A percentile compares a stretch with the other conserved stretches of the same genome.
These are phyloP conservation scores for Chloroceryle inda DNA, from an alignment of 2,797 vertebrate genomes.

Conservation along the genomic window DNA sequence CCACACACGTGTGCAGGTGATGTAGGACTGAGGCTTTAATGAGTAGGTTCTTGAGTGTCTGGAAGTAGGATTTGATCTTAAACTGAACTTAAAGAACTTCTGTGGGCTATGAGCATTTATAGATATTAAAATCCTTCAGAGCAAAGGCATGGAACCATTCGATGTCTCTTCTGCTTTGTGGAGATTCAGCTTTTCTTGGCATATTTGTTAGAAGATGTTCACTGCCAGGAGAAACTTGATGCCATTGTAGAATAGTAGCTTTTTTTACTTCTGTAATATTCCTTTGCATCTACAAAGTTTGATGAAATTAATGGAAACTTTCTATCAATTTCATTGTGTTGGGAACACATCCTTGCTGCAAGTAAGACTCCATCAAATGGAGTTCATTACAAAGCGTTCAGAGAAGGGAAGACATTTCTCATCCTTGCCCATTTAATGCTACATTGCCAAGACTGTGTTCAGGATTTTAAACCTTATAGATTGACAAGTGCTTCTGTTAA, in stretches of 20 bases:
- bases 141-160: constrained; percentile 4
- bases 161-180: neutral
- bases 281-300: constrained; percentile 2
- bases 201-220: neutral
- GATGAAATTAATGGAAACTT: constrained; percentile 1
- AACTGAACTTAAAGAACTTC: constrained; percentile 12
- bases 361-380: neutral
- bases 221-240: neutral
- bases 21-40: neutral
- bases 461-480: neutral
- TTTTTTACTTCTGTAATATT: neutral
- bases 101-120: neutral
- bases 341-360: neutral
- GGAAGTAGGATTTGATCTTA: constrained; percentile 18
- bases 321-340: neutral
- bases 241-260: neutral
- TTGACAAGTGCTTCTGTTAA: neutral
- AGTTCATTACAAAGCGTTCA: neutral
- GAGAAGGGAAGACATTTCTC: neutral
- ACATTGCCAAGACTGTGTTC: neutral
- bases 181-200: constrained; percentile 22
- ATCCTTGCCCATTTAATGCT: neutral
- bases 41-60: neutral
- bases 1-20: neutral
- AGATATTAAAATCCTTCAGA: constrained; percentile 15